A percentile compares a stretch with the other conserved stretches of the same genome.
phyloP scores from a whole-genome alignment of 2,797 vertebrate species.

The Danio kyathit region DNA sequence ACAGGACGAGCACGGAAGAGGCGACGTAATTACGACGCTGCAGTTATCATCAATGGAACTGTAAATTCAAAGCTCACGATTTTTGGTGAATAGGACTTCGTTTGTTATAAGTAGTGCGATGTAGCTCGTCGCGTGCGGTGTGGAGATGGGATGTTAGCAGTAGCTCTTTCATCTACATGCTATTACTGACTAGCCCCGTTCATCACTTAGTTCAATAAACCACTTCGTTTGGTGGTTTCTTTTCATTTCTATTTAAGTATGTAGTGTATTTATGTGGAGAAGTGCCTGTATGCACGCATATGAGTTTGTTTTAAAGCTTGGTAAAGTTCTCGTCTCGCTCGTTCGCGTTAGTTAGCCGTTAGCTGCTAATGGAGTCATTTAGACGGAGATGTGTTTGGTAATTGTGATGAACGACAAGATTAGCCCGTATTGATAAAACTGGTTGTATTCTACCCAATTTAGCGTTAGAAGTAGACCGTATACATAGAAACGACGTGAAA shows the following conservation, averaged over 20 bases:
- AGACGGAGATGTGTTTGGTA: conserved; percentile 45
- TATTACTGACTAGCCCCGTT: conserved; percentile 27
- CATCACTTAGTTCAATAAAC: conserved; percentile 12
- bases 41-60: neutral
- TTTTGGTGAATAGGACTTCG: neutral
- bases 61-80: neutral
- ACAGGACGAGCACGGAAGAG: neutral
- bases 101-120: neutral
- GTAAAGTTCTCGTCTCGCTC: neutral
- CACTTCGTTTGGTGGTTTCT: neutral
- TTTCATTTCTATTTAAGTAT: neutral
- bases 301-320: neutral
- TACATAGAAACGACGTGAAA: neutral
- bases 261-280: neutral
- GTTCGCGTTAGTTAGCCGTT: conserved; percentile 37
- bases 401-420: conserved; percentile 47
- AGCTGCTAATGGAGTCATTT: conserved; percentile 51
- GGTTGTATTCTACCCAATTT: neutral
- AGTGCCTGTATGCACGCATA: neutral
- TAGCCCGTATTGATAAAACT: conserved; percentile 19
- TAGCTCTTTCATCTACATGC: conserved; percentile 52
- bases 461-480: neutral
- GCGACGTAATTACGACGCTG: neutral
- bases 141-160: conserved; percentile 32
- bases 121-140: conserved; percentile 20